phyloP scores from a whole-genome alignment of 2,888 invertebrate species.

The Rhagium mordax region DNA sequence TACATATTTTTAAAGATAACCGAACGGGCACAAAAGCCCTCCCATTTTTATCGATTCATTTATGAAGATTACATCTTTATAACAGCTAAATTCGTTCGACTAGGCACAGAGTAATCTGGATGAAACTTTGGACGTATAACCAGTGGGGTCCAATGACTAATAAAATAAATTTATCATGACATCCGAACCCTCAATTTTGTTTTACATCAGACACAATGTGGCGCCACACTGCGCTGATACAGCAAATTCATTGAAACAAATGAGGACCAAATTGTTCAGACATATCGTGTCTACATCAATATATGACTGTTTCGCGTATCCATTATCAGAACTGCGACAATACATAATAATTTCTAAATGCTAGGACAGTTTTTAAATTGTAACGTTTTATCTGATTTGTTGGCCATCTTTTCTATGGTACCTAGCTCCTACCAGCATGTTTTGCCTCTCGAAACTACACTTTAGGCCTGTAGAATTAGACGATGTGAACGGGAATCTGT shows the following conservation, averaged over 20 bases:
- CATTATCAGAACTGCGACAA: background rate
- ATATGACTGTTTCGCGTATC: background rate
- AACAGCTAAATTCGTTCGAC: background rate
- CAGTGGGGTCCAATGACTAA: slow-evolving; percentile 9
- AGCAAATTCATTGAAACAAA: background rate
- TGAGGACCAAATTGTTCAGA: background rate
- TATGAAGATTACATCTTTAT: background rate
- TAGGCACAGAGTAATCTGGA: slow-evolving; percentile 10
- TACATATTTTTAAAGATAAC: too few species aligned
- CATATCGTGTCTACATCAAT: background rate
- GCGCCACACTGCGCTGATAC: slow-evolving; percentile 7
- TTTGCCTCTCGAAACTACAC: too few species aligned
- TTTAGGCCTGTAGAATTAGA: too few species aligned
- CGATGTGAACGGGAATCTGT: too few species aligned
- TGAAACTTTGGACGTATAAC: background rate
- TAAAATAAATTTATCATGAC: slow-evolving; percentile 10
- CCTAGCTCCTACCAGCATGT: too few species aligned
- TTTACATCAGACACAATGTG: background rate
- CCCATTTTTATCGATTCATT: background rate
- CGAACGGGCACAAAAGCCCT: background rate
- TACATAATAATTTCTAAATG: too few species aligned
- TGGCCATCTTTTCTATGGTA: too few species aligned
- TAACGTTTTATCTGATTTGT: too few species aligned
- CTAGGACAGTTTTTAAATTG: too few species aligned
- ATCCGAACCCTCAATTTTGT: slow-evolving; percentile 10